Base-by-base conservation (phyloP, 2,113 vertebrate species). In the Cyanoramphus novaezelandiae region DNA sequence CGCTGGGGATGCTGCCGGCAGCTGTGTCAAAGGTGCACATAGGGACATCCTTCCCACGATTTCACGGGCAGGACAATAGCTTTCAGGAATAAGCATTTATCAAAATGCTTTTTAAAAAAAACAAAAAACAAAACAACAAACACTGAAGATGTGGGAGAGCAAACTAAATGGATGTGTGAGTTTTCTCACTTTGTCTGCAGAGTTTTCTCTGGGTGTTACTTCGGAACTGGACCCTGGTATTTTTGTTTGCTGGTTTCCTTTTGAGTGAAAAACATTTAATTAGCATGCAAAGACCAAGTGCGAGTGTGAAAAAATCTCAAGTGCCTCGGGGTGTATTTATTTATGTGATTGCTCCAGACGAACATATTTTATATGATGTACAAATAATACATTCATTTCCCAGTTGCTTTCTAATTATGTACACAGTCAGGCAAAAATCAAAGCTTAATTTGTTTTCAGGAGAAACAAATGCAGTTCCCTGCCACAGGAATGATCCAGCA, bases 1-100 rank as follows among this genome's bases (percentile, higher is more conserved):
- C 0, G 0, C 23, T 33, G 19, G 11, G 55, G 35, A 46, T 0
- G 1, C 23, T 0, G 0, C 41, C 17, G 1, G 4, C 43, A 63
- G 50, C 55, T 52, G 44, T 64, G 75, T 17, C 17, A 41, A 53
- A 89, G 29, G 2, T n/a, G 44, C 9, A 23, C 5, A 0, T 28
- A 70, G 12, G 27, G 60, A 19, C 23, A 53, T 35, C 23, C 7
- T 77, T 64, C 52, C 24, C 0, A 1, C 13, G 8, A 33, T 63
- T 82, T 62, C 28, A 43, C 4, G 47, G 12, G 8, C 16, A 72
- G 27, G n/a, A 31, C 2, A 53, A 31, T 7, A 77, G 13, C 50
- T 91, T 75, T 50, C 18, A 43, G 55, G 31, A 92, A 53, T 0
- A 53, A 10, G 4, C 4, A 47, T 74, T 83, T 75, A 50, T 60